phyloP scores from a whole-genome alignment of 2,888 invertebrate genomes.

The Drosophila colorata region DNA sequence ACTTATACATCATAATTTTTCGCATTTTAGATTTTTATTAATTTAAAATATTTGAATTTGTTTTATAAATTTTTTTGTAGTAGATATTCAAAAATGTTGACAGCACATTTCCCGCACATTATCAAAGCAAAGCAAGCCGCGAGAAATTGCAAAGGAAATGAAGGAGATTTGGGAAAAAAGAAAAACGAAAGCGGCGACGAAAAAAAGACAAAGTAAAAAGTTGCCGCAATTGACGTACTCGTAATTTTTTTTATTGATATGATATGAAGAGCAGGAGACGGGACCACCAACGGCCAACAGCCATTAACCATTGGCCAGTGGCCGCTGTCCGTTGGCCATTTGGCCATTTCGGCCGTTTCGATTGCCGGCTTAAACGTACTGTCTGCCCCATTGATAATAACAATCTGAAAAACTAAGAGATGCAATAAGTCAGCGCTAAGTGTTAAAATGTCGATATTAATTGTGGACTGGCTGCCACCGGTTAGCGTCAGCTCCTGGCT shows the following conservation, averaged over 20 bases:
- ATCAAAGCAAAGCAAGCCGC: conserved; percentile 30
- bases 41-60: background rate
- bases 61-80: conserved; percentile 6
- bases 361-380: conserved; percentile 58
- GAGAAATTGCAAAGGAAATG: conserved; percentile 53
- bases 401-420: conserved; percentile 77
- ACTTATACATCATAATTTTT: background rate
- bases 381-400: conserved; percentile 70
- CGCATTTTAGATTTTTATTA: background rate
- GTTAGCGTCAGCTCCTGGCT: conserved; percentile 19
- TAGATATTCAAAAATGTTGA: conserved; percentile 38
- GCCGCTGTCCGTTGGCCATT: conserved; percentile 33
- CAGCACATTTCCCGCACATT: conserved; percentile 54
- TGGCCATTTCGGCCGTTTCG: conserved; percentile 29
- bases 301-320: conserved; percentile 10
- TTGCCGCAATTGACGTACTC: conserved; percentile 49
- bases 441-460: conserved; percentile 84
- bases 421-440: conserved; percentile 81
- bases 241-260: conserved; percentile 39
- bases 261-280: conserved; percentile 39
- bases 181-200: conserved; percentile 8
- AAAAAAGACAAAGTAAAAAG: conserved; percentile 36
- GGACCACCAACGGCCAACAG: conserved; percentile 34
- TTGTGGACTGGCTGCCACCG: conserved; percentile 72
- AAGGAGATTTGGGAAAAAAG: conserved; percentile 35